phyloP scores from a whole-genome alignment of 2,888 invertebrate genomes.

The Epicampocera succincta region DNA sequence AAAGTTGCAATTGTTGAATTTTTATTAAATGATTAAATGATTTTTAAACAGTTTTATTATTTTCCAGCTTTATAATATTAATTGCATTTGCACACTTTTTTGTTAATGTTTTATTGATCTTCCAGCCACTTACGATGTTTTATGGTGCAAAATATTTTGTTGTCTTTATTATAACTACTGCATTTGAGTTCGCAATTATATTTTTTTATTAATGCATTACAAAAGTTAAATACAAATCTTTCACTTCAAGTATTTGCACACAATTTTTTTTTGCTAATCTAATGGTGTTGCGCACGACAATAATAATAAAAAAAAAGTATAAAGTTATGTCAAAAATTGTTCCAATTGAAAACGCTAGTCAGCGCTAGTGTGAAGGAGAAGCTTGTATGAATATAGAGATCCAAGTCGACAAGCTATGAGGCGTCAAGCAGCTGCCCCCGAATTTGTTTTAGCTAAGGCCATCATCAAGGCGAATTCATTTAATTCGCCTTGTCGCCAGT shows the following conservation, averaged over 20 bases:
- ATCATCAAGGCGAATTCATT: no score
- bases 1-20: neutral
- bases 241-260: constrained; percentile 41
- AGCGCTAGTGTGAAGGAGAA: no score
- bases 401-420: no score
- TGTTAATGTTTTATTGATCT: neutral
- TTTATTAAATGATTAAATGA: neutral
- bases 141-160: neutral
- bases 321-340: neutral
- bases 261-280: constrained; percentile 32
- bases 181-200: constrained; percentile 4
- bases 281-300: constrained; percentile 21
- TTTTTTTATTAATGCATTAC: neutral
- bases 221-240: constrained; percentile 11
- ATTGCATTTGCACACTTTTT: no score
- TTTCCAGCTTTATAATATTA: no score
- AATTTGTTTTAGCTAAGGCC: no score
- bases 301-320: neutral
- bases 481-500: no score
- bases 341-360: no score
- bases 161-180: neutral
- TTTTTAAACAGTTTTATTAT: neutral
- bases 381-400: neutral
- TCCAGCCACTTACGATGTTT: neutral
- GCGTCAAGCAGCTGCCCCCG: no score